Base-by-base conservation (phyloP, 2,797 vertebrate genomes). In the Borostomias antarcticus region DNA sequence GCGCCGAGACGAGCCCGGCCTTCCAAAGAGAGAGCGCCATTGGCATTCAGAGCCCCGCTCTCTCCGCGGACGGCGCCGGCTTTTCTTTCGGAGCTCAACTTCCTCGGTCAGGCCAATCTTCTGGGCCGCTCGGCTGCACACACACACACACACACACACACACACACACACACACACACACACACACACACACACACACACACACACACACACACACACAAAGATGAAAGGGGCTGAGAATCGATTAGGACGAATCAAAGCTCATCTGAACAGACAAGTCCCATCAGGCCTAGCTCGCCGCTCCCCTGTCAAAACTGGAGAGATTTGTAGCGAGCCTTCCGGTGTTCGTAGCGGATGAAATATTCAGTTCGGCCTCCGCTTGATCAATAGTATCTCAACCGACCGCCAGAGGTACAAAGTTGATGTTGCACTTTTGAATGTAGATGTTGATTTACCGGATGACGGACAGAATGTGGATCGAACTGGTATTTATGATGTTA, bases 191-290 rank as follows among this genome's bases (percentile, higher is more conserved):
- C 33, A 59, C 37, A 37, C 52, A 54, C 52, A 54, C 52, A 53
- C 51, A 53, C 52, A 54, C 26, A 54, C 26, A 59, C 58, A 32
- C 54, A 15, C 50, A 58, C 60, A 61, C 61, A 56, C 54, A 23
- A 62, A 90, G 88, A 92, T 88, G 84, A 91, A 91, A 91, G 88
- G 62, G 5, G 73, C 84, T 65, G 77, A 47, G 79, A 80, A 88
- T 89, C 77, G 80, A 91, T 87, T 74, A 80, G 64, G 79, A 83
- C 85, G 78, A 87, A 89, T 89, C 85, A 87, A 89, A 88, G 84
- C 85, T 85, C 66, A 84, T 83, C 78, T 84, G 82, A 86, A 81
- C 80, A 72, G 78, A 81, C 81, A 68, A 54, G 72, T 87, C 80
- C 84, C 80, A 80, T 88, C 83, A 81, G 82, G 85, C 81, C 82